Conservation (phyloP, 2,113 vertebrate species). For the Vulpes ferrilata region DNA sequence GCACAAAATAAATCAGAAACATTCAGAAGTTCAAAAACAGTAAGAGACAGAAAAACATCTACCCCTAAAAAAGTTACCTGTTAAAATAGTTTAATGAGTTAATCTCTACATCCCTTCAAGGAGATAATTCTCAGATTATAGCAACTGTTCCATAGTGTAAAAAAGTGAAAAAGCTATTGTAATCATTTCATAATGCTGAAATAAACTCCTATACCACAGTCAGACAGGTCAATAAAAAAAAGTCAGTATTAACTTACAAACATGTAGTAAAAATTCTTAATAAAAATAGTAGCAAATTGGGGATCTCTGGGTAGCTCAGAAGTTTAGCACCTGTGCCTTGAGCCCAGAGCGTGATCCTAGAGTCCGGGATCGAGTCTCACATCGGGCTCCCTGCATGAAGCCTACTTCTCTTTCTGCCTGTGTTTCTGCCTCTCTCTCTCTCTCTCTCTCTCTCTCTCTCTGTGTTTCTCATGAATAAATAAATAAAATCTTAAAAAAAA, state of each 20-base stretch:
- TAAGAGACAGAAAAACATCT: not conserved
- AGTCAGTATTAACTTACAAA: not conserved
- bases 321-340: no score
- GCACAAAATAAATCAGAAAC: not conserved
- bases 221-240: not conserved
- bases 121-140: constrained; percentile 33
- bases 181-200: constrained; percentile 41
- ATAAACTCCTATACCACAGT: not conserved
- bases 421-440: no score
- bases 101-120: not conserved
- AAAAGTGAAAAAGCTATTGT: constrained; percentile 10
- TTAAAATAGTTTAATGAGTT: constrained; percentile 11
- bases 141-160: not conserved
- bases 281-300: not conserved
- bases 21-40: not conserved
- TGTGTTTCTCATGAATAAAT: no score
- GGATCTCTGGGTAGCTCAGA: no score
- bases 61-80: not conserved
- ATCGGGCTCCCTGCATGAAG: no score
- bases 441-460: no score
- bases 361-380: no score
- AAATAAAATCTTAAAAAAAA: not conserved
- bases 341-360: no score
- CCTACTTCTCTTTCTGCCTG: no score
- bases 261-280: not conserved